Conservation (phyloP, 2,888 invertebrate genomes). For the Pterostichus niger region DNA sequence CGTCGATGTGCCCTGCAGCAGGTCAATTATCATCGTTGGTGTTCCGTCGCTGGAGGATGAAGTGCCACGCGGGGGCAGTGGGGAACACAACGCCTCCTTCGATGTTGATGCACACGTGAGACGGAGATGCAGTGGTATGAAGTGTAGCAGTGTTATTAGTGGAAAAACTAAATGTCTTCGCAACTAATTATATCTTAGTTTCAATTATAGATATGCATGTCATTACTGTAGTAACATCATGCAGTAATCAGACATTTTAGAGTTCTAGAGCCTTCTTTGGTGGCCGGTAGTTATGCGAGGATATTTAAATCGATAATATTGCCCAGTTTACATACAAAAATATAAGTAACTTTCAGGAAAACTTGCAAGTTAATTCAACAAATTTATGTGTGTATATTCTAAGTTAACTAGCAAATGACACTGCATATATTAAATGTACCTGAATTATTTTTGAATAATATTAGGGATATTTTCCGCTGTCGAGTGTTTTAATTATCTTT, state of each 20-base stretch:
- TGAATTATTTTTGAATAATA: too few relatives aligned
- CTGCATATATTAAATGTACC: too few relatives aligned
- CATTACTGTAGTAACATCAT: slow-evolving; percentile 36
- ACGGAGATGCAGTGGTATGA: too few relatives aligned
- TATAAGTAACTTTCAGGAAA: too few relatives aligned
- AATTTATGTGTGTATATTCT: too few relatives aligned
- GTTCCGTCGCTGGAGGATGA: slow-evolving; percentile 68
- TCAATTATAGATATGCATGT: slow-evolving; percentile 48
- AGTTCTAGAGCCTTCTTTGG: not conserved
- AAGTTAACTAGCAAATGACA: too few relatives aligned
- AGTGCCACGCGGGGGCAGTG: not conserved
- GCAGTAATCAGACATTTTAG: not conserved
- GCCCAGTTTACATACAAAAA: too few relatives aligned
- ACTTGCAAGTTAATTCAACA: too few relatives aligned
- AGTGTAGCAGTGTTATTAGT: slow-evolving; percentile 11
- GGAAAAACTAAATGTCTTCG: slow-evolving; percentile 43
- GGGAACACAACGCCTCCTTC: not conserved
- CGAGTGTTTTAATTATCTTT: too few relatives aligned
- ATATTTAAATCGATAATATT: too few relatives aligned
- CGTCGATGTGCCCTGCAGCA: slow-evolving; percentile 71
- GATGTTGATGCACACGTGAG: not conserved
- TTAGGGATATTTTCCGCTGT: too few relatives aligned
- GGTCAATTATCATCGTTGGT: slow-evolving; percentile 73
- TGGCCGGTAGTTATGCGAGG: slow-evolving; percentile 12
- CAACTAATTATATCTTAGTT: slow-evolving; percentile 29